Evolutionary conservation across 2,888 invertebrate species (phyloP), one percentile per base, ranked within the genome.

Genomic region (Himalopsyche kuldschensis): DNA sequence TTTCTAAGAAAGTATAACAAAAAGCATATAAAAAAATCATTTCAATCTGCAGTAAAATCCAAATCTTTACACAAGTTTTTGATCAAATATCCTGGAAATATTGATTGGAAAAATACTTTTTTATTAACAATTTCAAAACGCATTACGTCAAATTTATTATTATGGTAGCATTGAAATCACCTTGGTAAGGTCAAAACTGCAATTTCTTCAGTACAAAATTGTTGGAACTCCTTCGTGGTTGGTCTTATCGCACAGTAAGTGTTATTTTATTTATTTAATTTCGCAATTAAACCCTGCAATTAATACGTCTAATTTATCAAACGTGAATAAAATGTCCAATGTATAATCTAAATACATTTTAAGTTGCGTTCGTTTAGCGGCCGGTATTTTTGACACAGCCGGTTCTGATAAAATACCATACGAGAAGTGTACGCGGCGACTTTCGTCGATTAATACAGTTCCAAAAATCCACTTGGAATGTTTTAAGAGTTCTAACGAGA

Each of bases 161-260:
- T 84, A 90, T 90, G 89, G 85, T 89, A 41, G 17, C 27, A 27
- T n/a, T 27, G 75, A 48, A 75, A 89, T 91, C 91, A 90, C 91
- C 91, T 91, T 91, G 90, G 87, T 88, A 90, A 91, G 91, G 91
- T 91, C 90, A 90, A 88, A 89, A 55, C 55, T 55, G 55, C 55
- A 55, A 55, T 20, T 83, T 78, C 10, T 55, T 55, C 55, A 55
- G 55, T 55, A 55, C 55, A 85, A 86, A 82, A 84, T 84, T 84
- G 85, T 83, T 86, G 84, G 83, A 82, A 85, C 84, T 83, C 75
- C 55, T 79, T 75, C 78, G 63, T 47, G 46, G 55, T 78, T 32
- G 69, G 75, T 63, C 80, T 83, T 80, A 24, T 35, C 48, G n/a
- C n/a, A 46, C 80, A 80, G 78, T 78, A 75, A 85, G 81, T 82